Evolutionary conservation across 2,797 vertebrate genomes (phyloP).

Genomic region (Neosalanx taihuensis): DNA sequence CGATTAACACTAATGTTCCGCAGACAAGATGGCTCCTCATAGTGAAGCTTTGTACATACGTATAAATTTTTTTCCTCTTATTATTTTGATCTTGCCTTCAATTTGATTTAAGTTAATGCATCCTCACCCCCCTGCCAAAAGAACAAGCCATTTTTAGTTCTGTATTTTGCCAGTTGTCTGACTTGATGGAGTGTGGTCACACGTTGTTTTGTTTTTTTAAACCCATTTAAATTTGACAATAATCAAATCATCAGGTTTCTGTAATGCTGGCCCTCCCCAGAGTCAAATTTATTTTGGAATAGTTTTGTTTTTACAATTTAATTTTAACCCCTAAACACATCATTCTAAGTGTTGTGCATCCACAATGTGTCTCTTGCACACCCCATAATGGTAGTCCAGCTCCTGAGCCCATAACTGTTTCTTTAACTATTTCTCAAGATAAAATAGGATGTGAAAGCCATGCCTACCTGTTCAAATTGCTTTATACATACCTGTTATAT

Average conservation of each 20-base stretch:
- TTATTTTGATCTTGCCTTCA: constrained; percentile 35
- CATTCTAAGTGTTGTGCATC: constrained; percentile 62
- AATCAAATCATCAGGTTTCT: constrained; percentile 24
- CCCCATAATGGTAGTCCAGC: constrained; percentile 49
- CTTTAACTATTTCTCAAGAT: constrained; percentile 91
- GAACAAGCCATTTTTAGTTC: constrained; percentile 34
- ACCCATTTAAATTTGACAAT: constrained; percentile 8
- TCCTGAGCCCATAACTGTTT: constrained; percentile 71
- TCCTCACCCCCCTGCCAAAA: constrained; percentile 50
- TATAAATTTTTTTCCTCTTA: constrained; percentile 25
- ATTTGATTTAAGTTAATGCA: constrained; percentile 44
- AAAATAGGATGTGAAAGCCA: constrained; percentile 99
- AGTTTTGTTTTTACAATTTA: constrained; percentile 22
- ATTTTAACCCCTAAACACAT: constrained; percentile 29
- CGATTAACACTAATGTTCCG: constrained; percentile 68
- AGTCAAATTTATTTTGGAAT: constrained; percentile 9
- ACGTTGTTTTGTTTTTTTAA: constrained; percentile 12
- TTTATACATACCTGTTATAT: constrained; percentile 96
- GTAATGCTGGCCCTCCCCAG: constrained; percentile 34
- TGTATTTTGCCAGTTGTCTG: constrained; percentile 34
- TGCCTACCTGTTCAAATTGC: constrained; percentile 99
- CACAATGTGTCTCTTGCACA: constrained; percentile 72
- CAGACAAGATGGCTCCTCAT: constrained; percentile 22
- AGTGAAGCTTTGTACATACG: constrained; percentile 57
- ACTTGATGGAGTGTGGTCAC: constrained; percentile 2